Conservation (phyloP, 2,888 invertebrate genomes). For the Ganaspis brasiliensis region DNA sequence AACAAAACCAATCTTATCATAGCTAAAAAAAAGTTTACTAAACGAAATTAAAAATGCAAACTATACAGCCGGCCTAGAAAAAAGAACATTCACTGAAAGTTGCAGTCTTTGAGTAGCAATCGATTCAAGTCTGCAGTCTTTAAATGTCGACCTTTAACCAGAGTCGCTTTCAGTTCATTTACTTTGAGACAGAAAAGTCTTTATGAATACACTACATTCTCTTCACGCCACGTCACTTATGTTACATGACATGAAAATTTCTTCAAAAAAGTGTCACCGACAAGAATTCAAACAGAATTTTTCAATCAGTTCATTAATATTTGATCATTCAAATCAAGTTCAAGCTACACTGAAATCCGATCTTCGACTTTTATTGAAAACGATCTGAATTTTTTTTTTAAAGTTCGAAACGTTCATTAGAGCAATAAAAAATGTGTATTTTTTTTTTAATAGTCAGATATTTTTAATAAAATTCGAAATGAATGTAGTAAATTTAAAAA, state of each 20-base stretch:
- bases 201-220: slow-evolving; percentile 25
- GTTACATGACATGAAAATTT: slow-evolving; percentile 4
- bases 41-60: background rate
- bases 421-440: too few species aligned
- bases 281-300: background rate
- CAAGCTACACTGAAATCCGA: too few species aligned
- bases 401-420: too few species aligned
- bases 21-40: background rate
- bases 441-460: too few species aligned
- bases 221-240: slow-evolving; percentile 24
- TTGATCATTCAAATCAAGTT: too few species aligned
- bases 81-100: slow-evolving; percentile 12
- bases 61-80: background rate
- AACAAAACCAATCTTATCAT: slow-evolving; percentile 13
- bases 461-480: too few species aligned
- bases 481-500: too few species aligned
- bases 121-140: slow-evolving; percentile 3
- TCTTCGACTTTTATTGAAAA: too few species aligned
- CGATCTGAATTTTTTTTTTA: too few species aligned
- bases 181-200: slow-evolving; percentile 23
- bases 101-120: slow-evolving; percentile 25
- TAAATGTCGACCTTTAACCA: slow-evolving; percentile 34
- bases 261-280: background rate
- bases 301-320: background rate
- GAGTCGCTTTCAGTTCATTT: slow-evolving; percentile 32